Evolutionary conservation across 2,888 invertebrate species (phyloP).

Genomic region (Synergus laeviventris): DNA sequence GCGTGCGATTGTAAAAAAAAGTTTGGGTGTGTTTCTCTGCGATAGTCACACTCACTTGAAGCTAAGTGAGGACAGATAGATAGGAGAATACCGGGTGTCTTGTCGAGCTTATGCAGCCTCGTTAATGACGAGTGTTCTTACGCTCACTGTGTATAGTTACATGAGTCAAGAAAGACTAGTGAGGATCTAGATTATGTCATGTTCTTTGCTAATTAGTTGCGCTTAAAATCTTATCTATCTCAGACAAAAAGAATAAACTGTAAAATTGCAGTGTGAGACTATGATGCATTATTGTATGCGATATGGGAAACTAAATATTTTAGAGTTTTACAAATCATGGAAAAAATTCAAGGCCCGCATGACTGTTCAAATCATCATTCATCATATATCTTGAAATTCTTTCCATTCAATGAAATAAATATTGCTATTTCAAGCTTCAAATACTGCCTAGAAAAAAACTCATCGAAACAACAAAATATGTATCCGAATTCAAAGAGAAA

Average conservation of each 20-base stretch:
- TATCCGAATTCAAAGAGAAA: background rate
- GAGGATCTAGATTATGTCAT: background rate
- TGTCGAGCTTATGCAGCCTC: background rate
- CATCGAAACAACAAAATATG: too few species aligned
- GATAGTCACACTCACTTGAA: background rate
- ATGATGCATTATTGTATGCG: too few species aligned
- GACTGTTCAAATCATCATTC: too few species aligned
- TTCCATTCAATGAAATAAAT: too few species aligned
- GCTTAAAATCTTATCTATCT: background rate
- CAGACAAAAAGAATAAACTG: background rate
- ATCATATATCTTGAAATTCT: too few species aligned
- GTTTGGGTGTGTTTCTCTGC: background rate
- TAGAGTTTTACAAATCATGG: too few species aligned
- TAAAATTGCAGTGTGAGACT: too few species aligned
- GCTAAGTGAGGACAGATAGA: slow-evolving; percentile 4
- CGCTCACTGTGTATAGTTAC: background rate
- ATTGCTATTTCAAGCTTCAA: too few species aligned
- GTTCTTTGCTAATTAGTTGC: background rate
- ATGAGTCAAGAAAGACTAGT: background rate
- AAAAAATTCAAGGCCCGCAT: too few species aligned
- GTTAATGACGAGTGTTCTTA: background rate
- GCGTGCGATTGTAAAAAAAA: background rate
- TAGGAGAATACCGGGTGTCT: background rate
- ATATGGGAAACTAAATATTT: too few species aligned
- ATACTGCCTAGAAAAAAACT: too few species aligned